Base-by-base conservation (phyloP, 2,888 invertebrate species). In the Lysandra bellargus region DNA sequence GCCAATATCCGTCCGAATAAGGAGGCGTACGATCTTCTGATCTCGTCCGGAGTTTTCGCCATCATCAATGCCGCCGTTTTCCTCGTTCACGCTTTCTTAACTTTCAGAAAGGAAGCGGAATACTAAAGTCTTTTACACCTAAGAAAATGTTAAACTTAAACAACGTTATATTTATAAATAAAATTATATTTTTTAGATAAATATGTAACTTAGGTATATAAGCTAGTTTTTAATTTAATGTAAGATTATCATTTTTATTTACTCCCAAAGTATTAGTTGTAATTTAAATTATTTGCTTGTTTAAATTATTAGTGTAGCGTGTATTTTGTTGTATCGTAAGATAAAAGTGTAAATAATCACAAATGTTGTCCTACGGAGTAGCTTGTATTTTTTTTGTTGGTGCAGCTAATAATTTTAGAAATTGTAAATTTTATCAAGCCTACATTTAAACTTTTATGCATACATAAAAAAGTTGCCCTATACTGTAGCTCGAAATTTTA, bases 11-110 rank as follows among this genome's bases (percentile, higher is more conserved):
- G 95, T 83, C 96, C 96, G 14, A 95, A 96, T 87, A 96, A 96
- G 86, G 95, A 95, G 85, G 95, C 96, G 85, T 95, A 96, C 91
- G 96, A 96, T 84, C 96, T 97, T 89, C 92, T 97, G 85, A 95
- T 96, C 81, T 95, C 96, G 1, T 96, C 96, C 1, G 95, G 96
- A 44, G 95, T 96, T 60, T 96, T 96, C 84, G 95, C 96, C 12
- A 95, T 96, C 81, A 86, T 96, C 79, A 95, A 96, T 84, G 95
- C 95, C 0, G 88, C 92, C 0, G 94, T 96, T 14, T 96, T 96
- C 87, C 91, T 96, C 76, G 86, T 95, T 14, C 97, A 97, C 85
- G 95, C 96, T 53, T 93, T 96, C 85, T 88, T 96, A 79, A 96
- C 96, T 1, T 95, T 96, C 85, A 95, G 92, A 85, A 91, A 92